These are phyloP conservation scores for Drosophila subpulchrella DNA, from an alignment of 1,140 invertebrate species.

Conservation along the genomic window DNA sequence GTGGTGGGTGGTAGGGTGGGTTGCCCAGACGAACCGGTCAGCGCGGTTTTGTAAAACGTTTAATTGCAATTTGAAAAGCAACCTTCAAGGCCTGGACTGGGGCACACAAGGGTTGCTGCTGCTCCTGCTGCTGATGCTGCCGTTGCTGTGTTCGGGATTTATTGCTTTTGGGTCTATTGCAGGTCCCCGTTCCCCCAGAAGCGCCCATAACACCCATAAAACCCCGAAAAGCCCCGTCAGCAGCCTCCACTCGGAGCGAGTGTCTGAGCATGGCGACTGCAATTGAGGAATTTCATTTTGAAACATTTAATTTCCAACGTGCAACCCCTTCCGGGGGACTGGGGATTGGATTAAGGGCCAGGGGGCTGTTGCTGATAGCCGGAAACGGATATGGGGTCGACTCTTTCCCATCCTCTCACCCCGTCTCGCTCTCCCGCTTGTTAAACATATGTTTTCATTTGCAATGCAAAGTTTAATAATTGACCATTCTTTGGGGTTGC, in stretches of 20 bases:
- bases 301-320: constrained; percentile 81
- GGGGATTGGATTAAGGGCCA: constrained; percentile 19
- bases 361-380: constrained; percentile 61
- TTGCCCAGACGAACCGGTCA: constrained; percentile 63
- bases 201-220: not conserved
- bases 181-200: not conserved
- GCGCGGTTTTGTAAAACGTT: constrained; percentile 82
- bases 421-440: constrained; percentile 46
- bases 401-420: not conserved
- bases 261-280: constrained; percentile 75
- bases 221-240: constrained; percentile 5
- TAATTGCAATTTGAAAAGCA: constrained; percentile 82
- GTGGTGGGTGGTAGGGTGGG: constrained; percentile 24
- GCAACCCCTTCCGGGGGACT: constrained; percentile 35
- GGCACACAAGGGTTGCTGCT: constrained; percentile 62
- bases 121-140: constrained; percentile 25
- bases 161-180: constrained; percentile 79
- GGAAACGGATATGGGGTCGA: constrained; percentile 75
- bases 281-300: constrained; percentile 83
- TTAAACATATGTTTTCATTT: constrained; percentile 82
- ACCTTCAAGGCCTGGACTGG: constrained; percentile 34
- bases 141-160: constrained; percentile 63
- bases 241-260: constrained; percentile 17
- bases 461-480: constrained; percentile 82
- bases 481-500: constrained; percentile 68